Conservation (phyloP, 2,797 vertebrate species). For the Cyprinodon diabolis region DNA sequence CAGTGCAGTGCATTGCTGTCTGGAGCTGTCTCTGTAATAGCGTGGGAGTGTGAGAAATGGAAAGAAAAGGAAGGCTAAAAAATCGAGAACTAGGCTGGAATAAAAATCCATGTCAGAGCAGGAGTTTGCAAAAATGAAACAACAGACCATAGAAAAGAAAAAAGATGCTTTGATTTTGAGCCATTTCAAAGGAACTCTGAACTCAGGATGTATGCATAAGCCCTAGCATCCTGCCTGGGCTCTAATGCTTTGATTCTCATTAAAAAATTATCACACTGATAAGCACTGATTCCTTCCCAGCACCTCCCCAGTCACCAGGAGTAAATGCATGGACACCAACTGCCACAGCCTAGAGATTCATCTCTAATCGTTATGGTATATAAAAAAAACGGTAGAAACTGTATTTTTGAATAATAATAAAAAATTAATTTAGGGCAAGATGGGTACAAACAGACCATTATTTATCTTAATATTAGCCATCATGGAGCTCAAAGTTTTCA, state of each 20-base stretch:
- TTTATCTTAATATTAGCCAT: neutral
- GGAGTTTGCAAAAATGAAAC: conserved; percentile 36
- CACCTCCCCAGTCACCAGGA: too few species aligned
- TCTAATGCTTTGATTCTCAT: conserved; percentile 5
- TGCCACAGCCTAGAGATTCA: too few species aligned
- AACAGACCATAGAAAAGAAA: conserved; percentile 28
- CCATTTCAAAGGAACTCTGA: conserved; percentile 14
- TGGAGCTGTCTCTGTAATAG: conserved; percentile 33
- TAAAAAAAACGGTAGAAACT: neutral
- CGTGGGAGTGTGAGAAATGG: conserved; percentile 21
- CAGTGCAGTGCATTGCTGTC: conserved; percentile 32
- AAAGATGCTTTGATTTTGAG: conserved; percentile 15
- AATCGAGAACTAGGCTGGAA: conserved; percentile 15
- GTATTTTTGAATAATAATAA: neutral
- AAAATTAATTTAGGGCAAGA: neutral
- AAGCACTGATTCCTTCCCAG: too few species aligned
- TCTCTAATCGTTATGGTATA: too few species aligned
- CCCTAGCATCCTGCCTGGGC: conserved; percentile 13
- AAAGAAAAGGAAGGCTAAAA: conserved; percentile 11
- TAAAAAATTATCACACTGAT: too few species aligned
- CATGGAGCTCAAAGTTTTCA: neutral
- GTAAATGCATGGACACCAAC: too few species aligned
- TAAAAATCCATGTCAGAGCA: conserved; percentile 53
- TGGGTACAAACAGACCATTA: neutral
- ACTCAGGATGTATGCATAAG: conserved; percentile 14